phyloP scores from a whole-genome alignment of 1,140 invertebrate genomes.

The Hyles vespertilio region DNA sequence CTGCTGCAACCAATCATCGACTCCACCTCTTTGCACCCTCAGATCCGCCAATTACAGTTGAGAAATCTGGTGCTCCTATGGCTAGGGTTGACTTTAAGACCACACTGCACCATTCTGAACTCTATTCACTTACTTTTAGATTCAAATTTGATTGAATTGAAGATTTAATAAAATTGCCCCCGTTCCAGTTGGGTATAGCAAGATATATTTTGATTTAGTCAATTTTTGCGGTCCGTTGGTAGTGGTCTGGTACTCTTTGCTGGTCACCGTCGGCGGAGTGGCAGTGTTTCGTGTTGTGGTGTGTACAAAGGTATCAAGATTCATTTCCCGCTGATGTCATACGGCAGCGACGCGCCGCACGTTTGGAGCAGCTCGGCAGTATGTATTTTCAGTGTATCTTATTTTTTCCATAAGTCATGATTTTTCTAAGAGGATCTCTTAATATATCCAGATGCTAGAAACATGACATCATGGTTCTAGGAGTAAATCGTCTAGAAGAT shows the following conservation, averaged over 20 bases:
- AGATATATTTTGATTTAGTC: conserved; percentile 63
- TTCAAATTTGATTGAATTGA: conserved; percentile 11
- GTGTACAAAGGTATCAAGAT: conserved; percentile 63
- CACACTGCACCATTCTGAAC: conserved; percentile 11
- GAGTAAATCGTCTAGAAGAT: too few relatives aligned
- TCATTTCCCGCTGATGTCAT: conserved; percentile 75
- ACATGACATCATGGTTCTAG: too few relatives aligned
- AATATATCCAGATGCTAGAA: too few relatives aligned
- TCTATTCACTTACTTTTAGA: conserved; percentile 1
- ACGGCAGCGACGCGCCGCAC: conserved; percentile 70
- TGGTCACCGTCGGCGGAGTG: conserved; percentile 6
- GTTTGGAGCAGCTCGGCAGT: conserved; percentile 68
- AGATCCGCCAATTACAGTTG: conserved; percentile 41
- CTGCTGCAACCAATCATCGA: conserved; percentile 50
- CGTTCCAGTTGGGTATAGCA: conserved; percentile 34
- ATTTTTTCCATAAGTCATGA: background rate
- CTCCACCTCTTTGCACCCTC: conserved; percentile 39
- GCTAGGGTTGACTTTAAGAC: conserved; percentile 30
- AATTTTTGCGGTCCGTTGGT: conserved; percentile 15
- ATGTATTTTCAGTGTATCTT: conserved; percentile 14
- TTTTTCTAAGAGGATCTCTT: too few relatives aligned
- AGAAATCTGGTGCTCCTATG: conserved; percentile 47
- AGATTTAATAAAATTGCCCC: conserved; percentile 49
- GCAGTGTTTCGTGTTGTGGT: conserved; percentile 31
- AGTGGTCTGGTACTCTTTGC: conserved; percentile 19